phyloP scores from a whole-genome alignment of 2,113 vertebrate species.

The Mellivora capensis region DNA sequence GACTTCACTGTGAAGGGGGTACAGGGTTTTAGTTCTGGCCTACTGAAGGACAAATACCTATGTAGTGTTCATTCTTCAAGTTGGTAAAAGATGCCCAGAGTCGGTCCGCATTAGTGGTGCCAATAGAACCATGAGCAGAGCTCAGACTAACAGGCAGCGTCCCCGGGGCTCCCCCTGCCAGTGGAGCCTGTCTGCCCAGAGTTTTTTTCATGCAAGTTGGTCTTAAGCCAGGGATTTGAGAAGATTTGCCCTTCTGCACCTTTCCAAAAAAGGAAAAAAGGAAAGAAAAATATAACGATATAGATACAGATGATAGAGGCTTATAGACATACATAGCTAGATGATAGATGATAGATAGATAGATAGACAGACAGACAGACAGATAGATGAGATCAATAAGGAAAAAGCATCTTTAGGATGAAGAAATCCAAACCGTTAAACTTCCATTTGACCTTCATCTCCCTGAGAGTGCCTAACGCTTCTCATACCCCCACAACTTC shows the following conservation, averaged over 20 bases:
- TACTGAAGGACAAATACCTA: conserved; percentile 24
- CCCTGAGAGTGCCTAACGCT: not conserved
- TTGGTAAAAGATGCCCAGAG: conserved; percentile 56
- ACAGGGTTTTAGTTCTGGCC: conserved; percentile 34
- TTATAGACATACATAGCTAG: not conserved
- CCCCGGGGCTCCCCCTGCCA: not conserved
- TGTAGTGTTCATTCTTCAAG: conserved; percentile 5
- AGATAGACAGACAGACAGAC: not conserved
- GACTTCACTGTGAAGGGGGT: conserved; percentile 51
- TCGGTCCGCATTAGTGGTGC: conserved; percentile 31
- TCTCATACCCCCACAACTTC: not conserved
- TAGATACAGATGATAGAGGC: not conserved
- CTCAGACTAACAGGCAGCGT: not conserved
- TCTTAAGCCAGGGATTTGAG: not conserved
- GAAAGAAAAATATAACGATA: not conserved
- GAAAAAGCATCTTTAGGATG: not conserved
- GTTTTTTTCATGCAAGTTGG: no score
- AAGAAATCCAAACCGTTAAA: not conserved
- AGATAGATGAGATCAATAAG: not conserved
- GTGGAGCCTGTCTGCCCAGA: not conserved
- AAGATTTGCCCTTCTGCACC: not conserved
- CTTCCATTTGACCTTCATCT: not conserved
- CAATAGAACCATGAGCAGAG: not conserved
- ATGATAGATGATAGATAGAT: not conserved
- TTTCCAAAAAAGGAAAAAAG: not conserved